phyloP scores from a whole-genome alignment of 2,797 vertebrate species.

The Chaetophractus vellerosus region DNA sequence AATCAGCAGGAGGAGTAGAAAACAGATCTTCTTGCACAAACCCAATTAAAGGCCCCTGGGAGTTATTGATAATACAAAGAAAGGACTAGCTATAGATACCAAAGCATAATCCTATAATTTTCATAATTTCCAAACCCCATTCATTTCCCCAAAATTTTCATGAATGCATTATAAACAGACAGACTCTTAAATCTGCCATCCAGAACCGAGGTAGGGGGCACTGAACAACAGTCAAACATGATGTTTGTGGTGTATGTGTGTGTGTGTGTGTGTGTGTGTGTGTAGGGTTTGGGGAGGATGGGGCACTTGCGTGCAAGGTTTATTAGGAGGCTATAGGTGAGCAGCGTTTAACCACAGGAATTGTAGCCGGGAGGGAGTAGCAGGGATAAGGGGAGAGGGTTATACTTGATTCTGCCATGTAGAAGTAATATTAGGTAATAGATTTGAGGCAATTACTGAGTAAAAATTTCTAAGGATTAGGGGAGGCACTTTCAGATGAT shows the following conservation, averaged over 20 bases:
- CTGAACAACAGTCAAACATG: not conserved
- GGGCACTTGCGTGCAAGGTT: not conserved
- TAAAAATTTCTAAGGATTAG: not conserved
- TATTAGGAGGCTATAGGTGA: not conserved
- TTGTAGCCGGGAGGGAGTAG: not conserved
- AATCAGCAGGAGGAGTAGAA: not conserved
- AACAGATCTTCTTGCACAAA: not conserved
- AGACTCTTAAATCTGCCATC: not conserved
- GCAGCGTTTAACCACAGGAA: not conserved
- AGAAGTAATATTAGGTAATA: not conserved
- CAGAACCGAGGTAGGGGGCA: not conserved
- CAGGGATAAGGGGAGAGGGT: not conserved
- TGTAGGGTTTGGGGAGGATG: not conserved
- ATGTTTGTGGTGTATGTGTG: not conserved
- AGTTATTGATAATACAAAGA: not conserved
- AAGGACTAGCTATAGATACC: not conserved
- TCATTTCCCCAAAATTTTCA: not conserved
- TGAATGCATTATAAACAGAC: not conserved
- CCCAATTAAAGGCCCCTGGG: not conserved
- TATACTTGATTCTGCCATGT: not conserved
- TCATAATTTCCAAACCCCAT: not conserved
- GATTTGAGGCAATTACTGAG: not conserved
- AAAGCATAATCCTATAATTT: not conserved
- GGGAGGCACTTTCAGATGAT: not conserved
- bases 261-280: not conserved